A percentile compares a stretch with the other conserved stretches of the same genome.
phyloP scores from a whole-genome alignment of 2,888 invertebrate species.

The Lithodes maja region DNA sequence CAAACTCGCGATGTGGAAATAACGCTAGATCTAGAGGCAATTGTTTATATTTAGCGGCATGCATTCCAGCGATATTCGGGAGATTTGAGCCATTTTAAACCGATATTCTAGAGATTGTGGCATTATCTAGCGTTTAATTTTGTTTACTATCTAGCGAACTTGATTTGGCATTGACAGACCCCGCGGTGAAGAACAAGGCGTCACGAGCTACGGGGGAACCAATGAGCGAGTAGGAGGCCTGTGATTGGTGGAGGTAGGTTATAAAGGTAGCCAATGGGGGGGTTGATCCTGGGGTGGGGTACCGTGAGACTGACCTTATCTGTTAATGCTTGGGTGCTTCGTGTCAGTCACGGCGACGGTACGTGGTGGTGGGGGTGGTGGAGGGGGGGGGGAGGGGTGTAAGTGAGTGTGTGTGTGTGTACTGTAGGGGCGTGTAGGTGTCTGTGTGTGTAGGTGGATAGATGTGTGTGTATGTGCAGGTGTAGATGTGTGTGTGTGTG shows the following conservation, averaged over 20 bases:
- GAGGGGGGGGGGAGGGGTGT: slow-evolving; percentile 29
- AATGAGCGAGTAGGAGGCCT: neutral
- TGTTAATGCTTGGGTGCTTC: neutral
- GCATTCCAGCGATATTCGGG: no score
- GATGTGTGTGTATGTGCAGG: slow-evolving; percentile 29
- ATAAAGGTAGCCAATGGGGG: neutral
- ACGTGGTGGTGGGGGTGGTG: slow-evolving; percentile 11
- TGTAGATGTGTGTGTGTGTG: neutral
- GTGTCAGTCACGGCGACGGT: neutral
- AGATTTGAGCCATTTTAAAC: no score
- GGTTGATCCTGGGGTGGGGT: neutral
- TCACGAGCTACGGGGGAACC: neutral
- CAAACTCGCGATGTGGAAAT: no score
- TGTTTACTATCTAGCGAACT: no score
- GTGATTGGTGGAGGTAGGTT: neutral
- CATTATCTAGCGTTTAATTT: no score
- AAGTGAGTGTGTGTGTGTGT: slow-evolving; percentile 44
- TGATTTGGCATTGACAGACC: neutral
- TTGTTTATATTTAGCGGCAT: no score
- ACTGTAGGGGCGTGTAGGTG: slow-evolving; percentile 27
- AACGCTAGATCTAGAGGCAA: no score
- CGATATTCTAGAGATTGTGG: no score
- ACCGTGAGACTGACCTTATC: neutral
- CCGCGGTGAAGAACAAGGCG: neutral
- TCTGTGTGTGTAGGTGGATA: slow-evolving; percentile 31